A percentile compares a stretch with the other conserved stretches of the same genome.
These are phyloP conservation scores for Hippocampus mohnikei DNA, from an alignment of 2,113 vertebrate species.

Conservation along the genomic window DNA sequence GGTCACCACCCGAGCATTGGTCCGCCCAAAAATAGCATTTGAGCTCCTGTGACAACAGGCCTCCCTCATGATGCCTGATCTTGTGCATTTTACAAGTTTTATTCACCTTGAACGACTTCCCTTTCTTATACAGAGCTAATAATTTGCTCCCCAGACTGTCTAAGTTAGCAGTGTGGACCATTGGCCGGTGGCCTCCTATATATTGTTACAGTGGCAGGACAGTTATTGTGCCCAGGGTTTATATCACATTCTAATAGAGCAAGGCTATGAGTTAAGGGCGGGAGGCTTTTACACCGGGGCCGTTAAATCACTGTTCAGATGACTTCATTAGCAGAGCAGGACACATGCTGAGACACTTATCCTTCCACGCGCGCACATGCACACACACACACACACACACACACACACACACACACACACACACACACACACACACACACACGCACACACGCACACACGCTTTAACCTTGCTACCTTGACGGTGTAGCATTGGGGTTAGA, in stretches of 20 bases:
- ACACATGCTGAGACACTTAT: constrained; percentile 63
- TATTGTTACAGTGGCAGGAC: constrained; percentile 67
- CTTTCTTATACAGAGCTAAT: constrained; percentile 30
- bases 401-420: constrained; percentile 28
- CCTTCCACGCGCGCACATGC: constrained; percentile 24
- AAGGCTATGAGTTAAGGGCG: constrained; percentile 69
- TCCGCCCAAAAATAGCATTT: neutral
- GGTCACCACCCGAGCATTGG: too few species aligned
- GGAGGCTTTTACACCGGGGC: constrained; percentile 64
- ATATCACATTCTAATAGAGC: constrained; percentile 73
- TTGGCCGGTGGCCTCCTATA: constrained; percentile 65
- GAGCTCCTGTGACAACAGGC: neutral
- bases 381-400: constrained; percentile 20
- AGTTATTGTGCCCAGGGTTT: constrained; percentile 69
- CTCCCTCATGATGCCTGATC: constrained; percentile 25
- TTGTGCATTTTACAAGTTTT: constrained; percentile 41
- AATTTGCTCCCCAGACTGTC: constrained; percentile 34
- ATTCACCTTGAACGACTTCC: constrained; percentile 65
- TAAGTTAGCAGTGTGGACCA: constrained; percentile 52
- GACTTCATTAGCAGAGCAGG: constrained; percentile 73
- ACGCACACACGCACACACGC: constrained; percentile 17
- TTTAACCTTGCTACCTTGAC: constrained; percentile 60
- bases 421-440: constrained; percentile 17
- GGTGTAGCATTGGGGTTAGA: constrained; percentile 46
- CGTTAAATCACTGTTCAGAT: constrained; percentile 71